Conservation (phyloP, 2,888 invertebrate genomes). For the Magallana nippona region DNA sequence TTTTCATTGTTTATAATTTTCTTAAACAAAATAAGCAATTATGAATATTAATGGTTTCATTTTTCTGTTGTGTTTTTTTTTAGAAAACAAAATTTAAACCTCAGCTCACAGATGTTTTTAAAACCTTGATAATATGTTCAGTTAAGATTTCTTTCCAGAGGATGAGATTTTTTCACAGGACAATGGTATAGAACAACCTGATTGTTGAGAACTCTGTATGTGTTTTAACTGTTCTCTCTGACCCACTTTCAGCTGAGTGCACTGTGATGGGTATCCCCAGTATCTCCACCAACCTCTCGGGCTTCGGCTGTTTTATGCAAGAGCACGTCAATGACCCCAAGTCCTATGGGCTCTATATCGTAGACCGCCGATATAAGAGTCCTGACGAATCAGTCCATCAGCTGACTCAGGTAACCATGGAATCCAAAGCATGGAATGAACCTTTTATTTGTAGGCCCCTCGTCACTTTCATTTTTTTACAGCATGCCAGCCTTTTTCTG, state of each 20-base stretch:
- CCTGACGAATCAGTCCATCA: slow-evolving; percentile 95
- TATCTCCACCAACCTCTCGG: slow-evolving; percentile 97
- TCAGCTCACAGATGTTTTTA: no score
- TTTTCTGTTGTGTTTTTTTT: no score
- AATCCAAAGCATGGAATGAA: not conserved
- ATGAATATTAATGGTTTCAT: no score
- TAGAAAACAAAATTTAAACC: no score
- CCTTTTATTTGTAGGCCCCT: not conserved
- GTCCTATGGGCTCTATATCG: slow-evolving; percentile 99
- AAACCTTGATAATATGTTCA: not conserved
- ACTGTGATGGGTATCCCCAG: slow-evolving; percentile 99
- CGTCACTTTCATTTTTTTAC: not conserved
- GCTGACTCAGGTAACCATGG: slow-evolving; percentile 81
- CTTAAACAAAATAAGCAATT: no score
- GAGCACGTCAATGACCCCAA: slow-evolving; percentile 98
- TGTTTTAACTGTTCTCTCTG: slow-evolving; percentile 13
- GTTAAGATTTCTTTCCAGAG: not conserved
- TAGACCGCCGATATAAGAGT: slow-evolving; percentile 94
- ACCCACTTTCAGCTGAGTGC: slow-evolving; percentile 88
- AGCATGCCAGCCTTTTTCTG: not conserved
- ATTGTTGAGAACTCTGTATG: not conserved
- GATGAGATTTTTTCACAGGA: not conserved
- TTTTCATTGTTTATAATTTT: no score
- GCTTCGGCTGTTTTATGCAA: slow-evolving; percentile 99
- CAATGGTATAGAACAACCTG: not conserved